Conservation (phyloP, 2,113 vertebrate species). For the Hippopotamus amphibius region DNA sequence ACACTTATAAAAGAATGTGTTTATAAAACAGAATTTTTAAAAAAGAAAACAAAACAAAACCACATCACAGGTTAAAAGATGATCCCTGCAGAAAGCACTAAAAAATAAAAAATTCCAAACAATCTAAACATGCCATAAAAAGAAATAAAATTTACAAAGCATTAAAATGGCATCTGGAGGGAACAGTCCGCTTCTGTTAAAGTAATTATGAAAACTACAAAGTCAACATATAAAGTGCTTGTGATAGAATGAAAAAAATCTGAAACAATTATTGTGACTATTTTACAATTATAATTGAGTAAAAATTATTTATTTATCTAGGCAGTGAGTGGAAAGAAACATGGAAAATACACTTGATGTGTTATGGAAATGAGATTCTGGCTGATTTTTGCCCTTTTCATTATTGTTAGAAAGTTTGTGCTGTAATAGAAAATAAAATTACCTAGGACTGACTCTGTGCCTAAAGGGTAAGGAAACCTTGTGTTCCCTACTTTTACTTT, state of each 20-base stretch:
- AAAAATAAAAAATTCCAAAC: not conserved
- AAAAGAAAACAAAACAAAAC: not conserved
- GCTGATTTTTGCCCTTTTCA: not conserved
- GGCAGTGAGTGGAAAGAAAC: not conserved
- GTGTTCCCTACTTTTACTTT: not conserved
- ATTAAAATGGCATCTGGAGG: not conserved
- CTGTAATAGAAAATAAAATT: not conserved
- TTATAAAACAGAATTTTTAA: no score
- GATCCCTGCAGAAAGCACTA: not conserved
- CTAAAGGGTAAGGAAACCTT: not conserved
- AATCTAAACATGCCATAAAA: not conserved
- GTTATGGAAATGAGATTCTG: not conserved
- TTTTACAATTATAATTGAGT: not conserved
- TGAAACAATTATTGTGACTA: not conserved
- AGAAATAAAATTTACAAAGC: not conserved
- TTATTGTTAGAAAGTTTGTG: not conserved
- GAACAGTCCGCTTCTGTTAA: not conserved
- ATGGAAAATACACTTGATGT: not conserved
- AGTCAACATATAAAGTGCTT: not conserved
- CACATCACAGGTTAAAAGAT: not conserved
- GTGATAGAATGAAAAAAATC: not conserved
- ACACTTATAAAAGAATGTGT: not conserved
- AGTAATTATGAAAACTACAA: not conserved
- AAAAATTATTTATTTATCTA: not conserved
- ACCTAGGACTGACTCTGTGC: not conserved